Percentiles rank a stretch among this genome's conserved stretches.
Conservation (phyloP, 2,113 vertebrate genomes). For the Apeltes quadracus region DNA sequence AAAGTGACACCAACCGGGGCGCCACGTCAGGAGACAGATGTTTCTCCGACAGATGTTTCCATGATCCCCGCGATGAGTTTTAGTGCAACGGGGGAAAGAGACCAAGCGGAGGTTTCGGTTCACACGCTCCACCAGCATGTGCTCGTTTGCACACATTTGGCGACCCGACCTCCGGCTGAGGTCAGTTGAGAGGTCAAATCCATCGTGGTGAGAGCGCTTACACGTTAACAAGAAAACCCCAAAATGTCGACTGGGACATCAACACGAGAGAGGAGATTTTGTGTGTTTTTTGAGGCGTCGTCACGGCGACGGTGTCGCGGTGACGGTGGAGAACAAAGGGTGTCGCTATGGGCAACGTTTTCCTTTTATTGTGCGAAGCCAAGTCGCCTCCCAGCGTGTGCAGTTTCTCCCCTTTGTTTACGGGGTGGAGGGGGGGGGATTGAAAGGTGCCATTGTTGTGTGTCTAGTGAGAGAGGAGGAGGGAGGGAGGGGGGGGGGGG, state of each 20-base stretch:
- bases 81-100: neutral
- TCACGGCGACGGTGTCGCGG: conserved; percentile 13
- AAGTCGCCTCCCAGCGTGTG: conserved; percentile 41
- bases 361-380: conserved; percentile 23
- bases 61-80: neutral
- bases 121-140: conserved; percentile 10
- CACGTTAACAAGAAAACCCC: no score
- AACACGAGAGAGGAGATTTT: no score
- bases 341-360: neutral
- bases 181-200: no score
- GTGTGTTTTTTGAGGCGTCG: no score
- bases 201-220: no score
- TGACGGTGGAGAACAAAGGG: conserved; percentile 18
- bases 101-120: conserved; percentile 14
- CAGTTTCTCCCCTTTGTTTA: conserved; percentile 71
- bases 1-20: neutral
- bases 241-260: no score
- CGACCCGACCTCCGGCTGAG: no score
- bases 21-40: neutral
- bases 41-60: neutral
- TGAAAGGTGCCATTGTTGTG: conserved; percentile 69
- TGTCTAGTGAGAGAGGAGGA: conserved; percentile 49
- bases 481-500: neutral
- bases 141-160: no score
- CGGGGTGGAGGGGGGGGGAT: conserved; percentile 53